Percentiles rank a stretch among this genome's conserved stretches.
Evolutionary conservation across 2,113 vertebrate species (phyloP).

Genomic region (Procavia capensis): DNA sequence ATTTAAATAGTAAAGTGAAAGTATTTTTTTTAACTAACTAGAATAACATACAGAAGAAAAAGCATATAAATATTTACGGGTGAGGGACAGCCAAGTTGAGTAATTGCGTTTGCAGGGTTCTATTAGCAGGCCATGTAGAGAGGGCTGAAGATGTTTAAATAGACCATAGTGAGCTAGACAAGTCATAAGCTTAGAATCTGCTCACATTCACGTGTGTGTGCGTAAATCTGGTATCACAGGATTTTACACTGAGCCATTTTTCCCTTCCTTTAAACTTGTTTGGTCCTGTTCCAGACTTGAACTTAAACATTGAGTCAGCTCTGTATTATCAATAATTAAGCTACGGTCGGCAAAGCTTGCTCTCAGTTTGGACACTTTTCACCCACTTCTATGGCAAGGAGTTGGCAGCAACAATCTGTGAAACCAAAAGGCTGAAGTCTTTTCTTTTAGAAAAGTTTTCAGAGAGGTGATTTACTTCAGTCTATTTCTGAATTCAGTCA

Average conservation of each 20-base stretch:
- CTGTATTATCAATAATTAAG: background rate
- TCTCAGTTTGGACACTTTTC: background rate
- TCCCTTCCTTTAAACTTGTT: background rate
- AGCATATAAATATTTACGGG: background rate
- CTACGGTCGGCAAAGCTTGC: background rate
- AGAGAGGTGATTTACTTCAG: background rate
- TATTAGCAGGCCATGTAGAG: background rate
- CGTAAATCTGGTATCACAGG: background rate
- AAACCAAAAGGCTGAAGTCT: background rate
- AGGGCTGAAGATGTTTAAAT: background rate
- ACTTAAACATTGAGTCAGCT: background rate
- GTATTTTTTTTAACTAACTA: conserved; percentile 67
- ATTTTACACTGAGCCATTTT: background rate
- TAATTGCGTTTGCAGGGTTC: background rate
- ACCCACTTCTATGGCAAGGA: background rate
- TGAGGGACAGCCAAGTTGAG: background rate
- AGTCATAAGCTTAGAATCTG: background rate
- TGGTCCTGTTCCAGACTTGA: background rate
- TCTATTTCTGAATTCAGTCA: background rate
- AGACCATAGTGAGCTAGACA: background rate
- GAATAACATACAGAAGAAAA: conserved; percentile 61
- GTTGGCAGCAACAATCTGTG: background rate
- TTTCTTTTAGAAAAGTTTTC: background rate
- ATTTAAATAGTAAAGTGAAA: conserved; percentile 59
- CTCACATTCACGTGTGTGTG: background rate